A percentile compares a stretch with the other conserved stretches of the same genome.
Evolutionary conservation across 2,797 vertebrate species (phyloP).

Genomic region (Nyctibius grandis): DNA sequence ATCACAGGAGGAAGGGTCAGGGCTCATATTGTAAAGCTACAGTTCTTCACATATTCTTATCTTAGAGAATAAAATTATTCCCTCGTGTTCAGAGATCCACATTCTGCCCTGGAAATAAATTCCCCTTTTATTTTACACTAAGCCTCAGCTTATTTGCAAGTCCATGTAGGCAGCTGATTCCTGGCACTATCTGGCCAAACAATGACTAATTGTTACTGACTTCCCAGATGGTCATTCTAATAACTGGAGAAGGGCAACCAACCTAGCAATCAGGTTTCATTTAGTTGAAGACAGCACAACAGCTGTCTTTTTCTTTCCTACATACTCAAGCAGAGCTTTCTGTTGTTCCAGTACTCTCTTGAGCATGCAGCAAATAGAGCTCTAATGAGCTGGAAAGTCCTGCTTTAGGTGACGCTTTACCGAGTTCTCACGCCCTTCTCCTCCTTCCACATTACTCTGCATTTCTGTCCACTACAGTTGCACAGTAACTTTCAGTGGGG

Average conservation of each 20-base stretch:
- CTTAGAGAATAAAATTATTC: background rate
- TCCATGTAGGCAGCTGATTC: background rate
- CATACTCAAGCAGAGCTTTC: slow-evolving; percentile 1
- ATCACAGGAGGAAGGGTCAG: background rate
- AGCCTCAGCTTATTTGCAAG: background rate
- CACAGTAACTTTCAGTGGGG: background rate
- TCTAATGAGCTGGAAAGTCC: slow-evolving; percentile 33
- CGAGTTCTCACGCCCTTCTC: background rate
- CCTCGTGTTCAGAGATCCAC: background rate
- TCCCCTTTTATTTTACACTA: background rate
- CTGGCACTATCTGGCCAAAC: slow-evolving; percentile 36
- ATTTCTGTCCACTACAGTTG: background rate
- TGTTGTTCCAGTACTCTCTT: slow-evolving; percentile 1
- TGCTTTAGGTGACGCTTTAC: background rate
- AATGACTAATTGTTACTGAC: slow-evolving; percentile 51
- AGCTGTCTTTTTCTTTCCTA: slow-evolving; percentile 47
- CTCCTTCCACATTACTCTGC: background rate
- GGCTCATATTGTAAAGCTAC: background rate
- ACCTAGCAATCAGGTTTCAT: slow-evolving; percentile 34
- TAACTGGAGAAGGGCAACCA: slow-evolving; percentile 44
- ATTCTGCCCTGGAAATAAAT: background rate
- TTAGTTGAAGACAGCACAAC: slow-evolving; percentile 39
- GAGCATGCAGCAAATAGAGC: background rate
- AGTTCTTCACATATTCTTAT: background rate
- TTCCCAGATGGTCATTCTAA: slow-evolving; percentile 63